phyloP scores from a whole-genome alignment of 2,113 vertebrate species.

The Theropithecus gelada region DNA sequence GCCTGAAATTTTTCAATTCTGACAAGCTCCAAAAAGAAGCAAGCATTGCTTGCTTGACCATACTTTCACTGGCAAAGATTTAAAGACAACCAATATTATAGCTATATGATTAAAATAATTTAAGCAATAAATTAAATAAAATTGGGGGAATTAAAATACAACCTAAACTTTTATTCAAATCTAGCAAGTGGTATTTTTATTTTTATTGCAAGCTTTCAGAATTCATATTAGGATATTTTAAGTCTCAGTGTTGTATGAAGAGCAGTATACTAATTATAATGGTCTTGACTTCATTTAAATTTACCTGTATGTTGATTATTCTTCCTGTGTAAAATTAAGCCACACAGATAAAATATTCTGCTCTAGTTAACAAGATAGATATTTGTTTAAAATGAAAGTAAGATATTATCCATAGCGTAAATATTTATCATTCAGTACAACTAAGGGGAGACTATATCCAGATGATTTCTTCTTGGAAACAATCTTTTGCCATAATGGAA shows the following conservation, averaged over 20 bases:
- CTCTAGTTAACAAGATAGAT: conserved; percentile 33
- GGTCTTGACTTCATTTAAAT: not conserved
- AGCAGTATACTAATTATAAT: not conserved
- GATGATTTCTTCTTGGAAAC: conserved; percentile 72
- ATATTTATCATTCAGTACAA: conserved; percentile 55
- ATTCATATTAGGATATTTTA: not conserved
- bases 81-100: not conserved
- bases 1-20: not conserved
- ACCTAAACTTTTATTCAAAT: not conserved
- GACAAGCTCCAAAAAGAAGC: not conserved
- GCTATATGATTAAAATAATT: not conserved
- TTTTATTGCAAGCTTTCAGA: not conserved
- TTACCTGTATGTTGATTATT: not conserved
- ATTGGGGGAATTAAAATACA: not conserved
- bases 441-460: conserved; percentile 59
- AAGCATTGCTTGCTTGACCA: not conserved
- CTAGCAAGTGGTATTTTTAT: not conserved
- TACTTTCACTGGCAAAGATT: not conserved
- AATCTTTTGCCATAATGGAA: conserved; percentile 37
- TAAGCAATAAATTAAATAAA: not conserved
- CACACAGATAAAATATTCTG: not conserved
- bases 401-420: conserved; percentile 28
- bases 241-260: not conserved
- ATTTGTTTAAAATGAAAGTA: conserved; percentile 62
- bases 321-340: not conserved